A percentile compares a stretch with the other conserved stretches of the same genome.
phyloP scores from a whole-genome alignment of 2,113 vertebrate genomes.

The Smithornis capensis region DNA sequence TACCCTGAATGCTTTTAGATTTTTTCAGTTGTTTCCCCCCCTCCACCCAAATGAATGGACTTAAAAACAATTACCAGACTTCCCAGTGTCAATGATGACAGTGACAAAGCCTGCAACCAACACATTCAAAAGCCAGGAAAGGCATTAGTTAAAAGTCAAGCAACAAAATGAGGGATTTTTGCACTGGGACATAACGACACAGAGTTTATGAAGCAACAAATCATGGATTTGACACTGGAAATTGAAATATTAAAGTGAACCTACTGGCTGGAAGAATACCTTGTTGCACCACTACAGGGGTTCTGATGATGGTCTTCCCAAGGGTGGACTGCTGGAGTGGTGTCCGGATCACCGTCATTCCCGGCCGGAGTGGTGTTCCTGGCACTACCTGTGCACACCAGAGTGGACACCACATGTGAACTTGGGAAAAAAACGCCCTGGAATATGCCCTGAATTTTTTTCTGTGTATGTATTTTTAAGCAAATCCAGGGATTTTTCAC shows the following conservation, averaged over 20 bases:
- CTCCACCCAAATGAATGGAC: neutral
- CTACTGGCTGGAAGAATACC: constrained; percentile 78
- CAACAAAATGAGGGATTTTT: neutral
- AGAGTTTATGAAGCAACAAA: neutral
- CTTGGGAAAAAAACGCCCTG: neutral
- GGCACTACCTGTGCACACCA: constrained; percentile 80
- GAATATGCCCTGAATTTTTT: neutral
- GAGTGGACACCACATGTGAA: neutral
- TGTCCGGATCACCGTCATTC: constrained; percentile 90
- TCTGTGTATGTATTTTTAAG: neutral
- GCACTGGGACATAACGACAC: neutral
- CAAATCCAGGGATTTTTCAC: neutral
- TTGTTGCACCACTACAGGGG: constrained; percentile 92
- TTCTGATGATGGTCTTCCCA: constrained; percentile 89
- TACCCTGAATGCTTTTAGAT: neutral
- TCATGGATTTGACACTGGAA: constrained; percentile 3
- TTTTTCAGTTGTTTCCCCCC: neutral
- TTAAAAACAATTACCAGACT: neutral
- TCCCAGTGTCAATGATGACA: neutral
- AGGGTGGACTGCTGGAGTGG: constrained; percentile 86
- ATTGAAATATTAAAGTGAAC: constrained; percentile 47
- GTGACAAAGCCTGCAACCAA: neutral
- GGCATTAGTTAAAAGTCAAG: neutral
- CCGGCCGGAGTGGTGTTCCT: constrained; percentile 86
- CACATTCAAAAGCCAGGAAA: neutral